A percentile compares a stretch with the other conserved stretches of the same genome.
Conservation (phyloP, 1,140 invertebrate genomes). For the Neotoxoptera formosana region DNA sequence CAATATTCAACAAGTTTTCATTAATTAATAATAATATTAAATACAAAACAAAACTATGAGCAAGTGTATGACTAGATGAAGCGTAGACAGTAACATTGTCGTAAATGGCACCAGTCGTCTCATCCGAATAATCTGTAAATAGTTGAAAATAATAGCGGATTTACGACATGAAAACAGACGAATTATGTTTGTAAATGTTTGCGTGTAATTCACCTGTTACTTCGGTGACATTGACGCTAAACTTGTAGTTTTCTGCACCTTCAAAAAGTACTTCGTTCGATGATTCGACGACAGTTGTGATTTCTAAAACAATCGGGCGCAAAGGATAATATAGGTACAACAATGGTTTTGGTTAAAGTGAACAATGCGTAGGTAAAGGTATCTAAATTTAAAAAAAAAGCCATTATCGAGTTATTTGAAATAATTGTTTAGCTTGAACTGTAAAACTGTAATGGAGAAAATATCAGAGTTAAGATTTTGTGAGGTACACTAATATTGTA, state of each 20-base stretch:
- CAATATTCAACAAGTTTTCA: not conserved
- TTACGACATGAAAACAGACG: not conserved
- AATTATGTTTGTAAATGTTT: not conserved
- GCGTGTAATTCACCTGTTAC: not conserved
- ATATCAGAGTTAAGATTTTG: no score
- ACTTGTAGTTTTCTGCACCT: slow-evolving; percentile 16
- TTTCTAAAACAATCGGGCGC: not conserved
- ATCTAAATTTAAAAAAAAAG: no score
- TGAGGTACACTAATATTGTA: no score
- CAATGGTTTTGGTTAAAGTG: no score
- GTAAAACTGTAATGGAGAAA: no score
- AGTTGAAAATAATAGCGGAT: not conserved
- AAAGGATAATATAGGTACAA: no score
- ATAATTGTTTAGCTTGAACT: no score
- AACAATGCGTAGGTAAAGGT: no score
- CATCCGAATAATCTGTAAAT: slow-evolving; percentile 25
- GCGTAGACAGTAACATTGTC: slow-evolving; percentile 18
- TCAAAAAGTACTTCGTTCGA: slow-evolving; percentile 13
- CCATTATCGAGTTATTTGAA: no score
- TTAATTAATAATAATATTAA: slow-evolving; percentile 42
- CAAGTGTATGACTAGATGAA: slow-evolving; percentile 48
- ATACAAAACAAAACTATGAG: slow-evolving; percentile 26
- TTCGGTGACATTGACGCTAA: slow-evolving; percentile 22
- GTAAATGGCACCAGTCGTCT: not conserved
- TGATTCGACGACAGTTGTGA: not conserved